Conservation (phyloP, 2,888 invertebrate species). For the Amphimallon solstitiale region DNA sequence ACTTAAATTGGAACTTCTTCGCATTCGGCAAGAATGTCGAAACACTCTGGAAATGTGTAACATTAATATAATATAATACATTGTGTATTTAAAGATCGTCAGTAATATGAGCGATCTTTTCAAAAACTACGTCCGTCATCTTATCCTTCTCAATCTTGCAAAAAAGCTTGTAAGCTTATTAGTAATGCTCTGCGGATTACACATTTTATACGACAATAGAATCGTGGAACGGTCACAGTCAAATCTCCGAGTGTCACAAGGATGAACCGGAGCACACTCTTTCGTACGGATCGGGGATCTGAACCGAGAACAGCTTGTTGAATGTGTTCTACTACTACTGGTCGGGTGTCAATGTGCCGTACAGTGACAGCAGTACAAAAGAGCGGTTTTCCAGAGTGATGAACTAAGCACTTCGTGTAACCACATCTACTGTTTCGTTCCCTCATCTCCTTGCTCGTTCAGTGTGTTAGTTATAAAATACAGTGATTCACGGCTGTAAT, state of each 20-base stretch:
- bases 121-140: no score
- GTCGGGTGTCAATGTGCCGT: slow-evolving; percentile 59
- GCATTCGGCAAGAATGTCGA: no score
- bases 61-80: no score
- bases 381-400: slow-evolving; percentile 63
- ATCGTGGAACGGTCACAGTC: not conserved
- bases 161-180: not conserved
- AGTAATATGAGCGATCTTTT: no score
- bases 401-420: slow-evolving; percentile 58
- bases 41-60: no score
- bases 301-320: slow-evolving; percentile 57
- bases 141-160: no score
- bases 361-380: slow-evolving; percentile 62
- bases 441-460: not conserved
- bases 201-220: slow-evolving; percentile 54
- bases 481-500: no score
- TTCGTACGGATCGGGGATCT: slow-evolving; percentile 38
- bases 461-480: no score
- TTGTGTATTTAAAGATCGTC: no score
- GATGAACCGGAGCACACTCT: slow-evolving; percentile 54
- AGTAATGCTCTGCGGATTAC: slow-evolving; percentile 60
- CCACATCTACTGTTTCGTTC: slow-evolving; percentile 16
- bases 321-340: slow-evolving; percentile 43
- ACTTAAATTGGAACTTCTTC: no score
- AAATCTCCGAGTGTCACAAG: slow-evolving; percentile 3